phyloP scores from a whole-genome alignment of 2,888 invertebrate species.

The Laspeyria flexula region DNA sequence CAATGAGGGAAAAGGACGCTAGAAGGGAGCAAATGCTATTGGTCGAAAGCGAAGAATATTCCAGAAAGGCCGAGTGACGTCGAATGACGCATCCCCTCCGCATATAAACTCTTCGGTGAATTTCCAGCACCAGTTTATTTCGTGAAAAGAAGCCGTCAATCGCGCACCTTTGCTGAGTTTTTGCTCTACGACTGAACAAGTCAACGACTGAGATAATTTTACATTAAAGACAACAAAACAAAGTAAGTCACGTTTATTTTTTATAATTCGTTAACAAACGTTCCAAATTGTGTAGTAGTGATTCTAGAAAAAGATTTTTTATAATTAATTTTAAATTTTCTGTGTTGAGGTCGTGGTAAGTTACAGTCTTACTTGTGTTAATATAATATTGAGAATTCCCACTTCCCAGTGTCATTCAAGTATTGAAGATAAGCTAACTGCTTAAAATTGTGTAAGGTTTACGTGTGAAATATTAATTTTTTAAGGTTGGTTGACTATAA shows the following conservation, averaged over 20 bases:
- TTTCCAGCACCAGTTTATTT: slow-evolving; percentile 71
- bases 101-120: slow-evolving; percentile 57
- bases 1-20: slow-evolving; percentile 59
- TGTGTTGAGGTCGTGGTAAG: too few species aligned
- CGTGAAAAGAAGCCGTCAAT: slow-evolving; percentile 79
- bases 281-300: slow-evolving; percentile 1
- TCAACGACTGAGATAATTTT: slow-evolving; percentile 65
- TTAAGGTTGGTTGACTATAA: neutral
- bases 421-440: too few species aligned
- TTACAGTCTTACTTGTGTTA: too few species aligned
- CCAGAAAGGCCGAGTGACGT: slow-evolving; percentile 79
- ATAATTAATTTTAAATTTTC: too few species aligned
- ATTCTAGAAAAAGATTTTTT: too few species aligned
- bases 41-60: slow-evolving; percentile 69
- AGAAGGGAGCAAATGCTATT: slow-evolving; percentile 55
- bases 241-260: slow-evolving; percentile 58
- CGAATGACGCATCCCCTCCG: slow-evolving; percentile 58
- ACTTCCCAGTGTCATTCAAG: too few species aligned
- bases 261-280: neutral
- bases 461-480: neutral
- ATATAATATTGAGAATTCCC: too few species aligned
- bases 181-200: slow-evolving; percentile 68
- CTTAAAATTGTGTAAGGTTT: neutral
- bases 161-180: slow-evolving; percentile 80
- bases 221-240: slow-evolving; percentile 56